Conservation (phyloP, 2,888 invertebrate genomes). For the Diaphora mendica region DNA sequence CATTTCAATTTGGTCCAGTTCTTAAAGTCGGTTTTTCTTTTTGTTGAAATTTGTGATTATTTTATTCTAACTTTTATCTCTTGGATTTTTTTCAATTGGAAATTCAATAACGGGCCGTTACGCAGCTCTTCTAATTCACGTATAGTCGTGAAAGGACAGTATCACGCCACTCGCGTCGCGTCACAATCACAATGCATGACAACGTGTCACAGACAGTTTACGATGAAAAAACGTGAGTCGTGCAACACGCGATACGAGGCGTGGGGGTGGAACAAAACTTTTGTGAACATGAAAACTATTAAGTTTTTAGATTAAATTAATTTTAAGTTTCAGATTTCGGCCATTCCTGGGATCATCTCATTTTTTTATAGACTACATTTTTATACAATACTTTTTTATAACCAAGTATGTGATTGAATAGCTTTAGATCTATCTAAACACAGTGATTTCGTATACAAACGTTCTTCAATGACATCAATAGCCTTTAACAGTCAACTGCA, state of each 20-base stretch:
- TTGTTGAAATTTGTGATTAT: no score
- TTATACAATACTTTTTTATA: no score
- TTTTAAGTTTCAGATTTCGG: background rate
- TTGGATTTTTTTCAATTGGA: slow-evolving; percentile 20
- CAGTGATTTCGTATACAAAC: no score
- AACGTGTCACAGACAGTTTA: slow-evolving; percentile 53
- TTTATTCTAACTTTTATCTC: slow-evolving; percentile 1
- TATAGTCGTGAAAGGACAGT: slow-evolving; percentile 5
- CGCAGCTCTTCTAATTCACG: slow-evolving; percentile 16
- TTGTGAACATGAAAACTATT: background rate
- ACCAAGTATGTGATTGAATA: no score
- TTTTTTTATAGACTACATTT: no score
- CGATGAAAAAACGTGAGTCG: slow-evolving; percentile 43
- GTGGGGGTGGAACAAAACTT: slow-evolving; percentile 26
- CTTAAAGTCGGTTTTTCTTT: no score
- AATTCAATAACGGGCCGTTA: slow-evolving; percentile 31
- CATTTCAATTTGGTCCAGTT: no score
- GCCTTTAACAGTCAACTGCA: no score
- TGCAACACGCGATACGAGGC: slow-evolving; percentile 35
- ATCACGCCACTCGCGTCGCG: slow-evolving; percentile 6
- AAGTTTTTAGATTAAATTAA: background rate
- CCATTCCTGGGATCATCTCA: no score
- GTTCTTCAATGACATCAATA: no score
- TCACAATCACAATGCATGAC: slow-evolving; percentile 39
- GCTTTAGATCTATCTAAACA: no score